Conservation (phyloP, 2,888 invertebrate species). For the Aleiodes alternator region DNA sequence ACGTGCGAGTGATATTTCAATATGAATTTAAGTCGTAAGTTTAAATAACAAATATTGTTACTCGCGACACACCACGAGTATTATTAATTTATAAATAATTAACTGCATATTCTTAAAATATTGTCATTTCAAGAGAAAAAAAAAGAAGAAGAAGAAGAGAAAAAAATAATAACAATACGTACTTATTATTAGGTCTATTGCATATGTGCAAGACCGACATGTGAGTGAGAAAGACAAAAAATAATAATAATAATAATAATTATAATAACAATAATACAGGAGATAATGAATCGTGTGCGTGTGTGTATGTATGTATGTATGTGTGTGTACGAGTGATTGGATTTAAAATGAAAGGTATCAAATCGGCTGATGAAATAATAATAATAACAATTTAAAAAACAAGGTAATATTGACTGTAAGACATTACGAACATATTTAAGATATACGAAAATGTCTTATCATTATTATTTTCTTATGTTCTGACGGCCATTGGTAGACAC, state of each 20-base stretch:
- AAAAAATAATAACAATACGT: conserved; percentile 48
- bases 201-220: conserved; percentile 39
- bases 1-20: conserved; percentile 58
- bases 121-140: conserved; percentile 46
- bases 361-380: not conserved
- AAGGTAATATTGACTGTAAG: conserved; percentile 23
- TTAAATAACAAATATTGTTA: conserved; percentile 45
- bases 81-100: conserved; percentile 57
- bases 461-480: conserved; percentile 10
- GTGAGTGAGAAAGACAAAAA: conserved; percentile 45
- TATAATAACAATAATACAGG: not conserved
- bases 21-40: conserved; percentile 49
- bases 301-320: conserved; percentile 8
- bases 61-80: conserved; percentile 55
- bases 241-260: conserved; percentile 32
- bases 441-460: not conserved
- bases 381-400: conserved; percentile 10
- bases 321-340: conserved; percentile 31
- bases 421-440: conserved; percentile 24
- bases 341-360: conserved; percentile 3
- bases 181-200: conserved; percentile 49
- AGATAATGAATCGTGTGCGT: conserved; percentile 28
- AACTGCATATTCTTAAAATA: conserved; percentile 45
- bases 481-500: conserved; percentile 18
- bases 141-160: conserved; percentile 1